Base-by-base conservation (phyloP, 2,797 vertebrate genomes). In the Channa striata region DNA sequence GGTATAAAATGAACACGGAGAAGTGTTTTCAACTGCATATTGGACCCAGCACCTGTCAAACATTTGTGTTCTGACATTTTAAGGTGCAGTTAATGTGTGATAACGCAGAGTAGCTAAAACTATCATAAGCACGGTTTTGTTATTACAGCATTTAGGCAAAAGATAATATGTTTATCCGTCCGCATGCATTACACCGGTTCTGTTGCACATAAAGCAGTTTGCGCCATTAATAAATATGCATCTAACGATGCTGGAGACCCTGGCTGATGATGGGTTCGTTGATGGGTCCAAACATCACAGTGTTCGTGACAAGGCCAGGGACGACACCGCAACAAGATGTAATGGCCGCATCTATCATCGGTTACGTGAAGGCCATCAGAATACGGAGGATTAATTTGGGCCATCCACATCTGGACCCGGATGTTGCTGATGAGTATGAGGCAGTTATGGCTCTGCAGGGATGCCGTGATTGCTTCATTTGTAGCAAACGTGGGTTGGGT, bases 281-380 rank as follows among this genome's bases (percentile, higher is more conserved):
- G 76, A 76, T 69, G 65, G 57, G 77, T 85, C 53, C 56, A 51
- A 49, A 50, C 53, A 81, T 82, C 68, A 25, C 23, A 1, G 77
- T 61, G 63, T 80, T 84, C 77, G 14, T 63, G 67, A 87, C 67
- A 68, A 87, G 81, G 81, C 89, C 84, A 71, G 53, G 7, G 86
- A 74, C 84, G 82, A 73, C 80, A 19, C 50, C 60, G 71, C 64
- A n/a, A 69, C 74, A 62, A 53, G 36, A 80, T 44, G 49, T 88
- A 91, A 91, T 83, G 40, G 83, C 72, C 71, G 20, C 81, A 84
- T 91, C 71, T 34, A 84, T 93, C 87, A 89, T 59, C 65, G 20
- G 59, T 8, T 71, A 87, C 78, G 79, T 43, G 84, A 90, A 78
- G 84, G 74, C 87, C 87, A 81, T 92, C 85, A 90, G 91, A 90